Percentiles rank a stretch among this genome's conserved stretches.
phyloP scores from a whole-genome alignment of 2,113 vertebrate genomes.

The Nanger granti region DNA sequence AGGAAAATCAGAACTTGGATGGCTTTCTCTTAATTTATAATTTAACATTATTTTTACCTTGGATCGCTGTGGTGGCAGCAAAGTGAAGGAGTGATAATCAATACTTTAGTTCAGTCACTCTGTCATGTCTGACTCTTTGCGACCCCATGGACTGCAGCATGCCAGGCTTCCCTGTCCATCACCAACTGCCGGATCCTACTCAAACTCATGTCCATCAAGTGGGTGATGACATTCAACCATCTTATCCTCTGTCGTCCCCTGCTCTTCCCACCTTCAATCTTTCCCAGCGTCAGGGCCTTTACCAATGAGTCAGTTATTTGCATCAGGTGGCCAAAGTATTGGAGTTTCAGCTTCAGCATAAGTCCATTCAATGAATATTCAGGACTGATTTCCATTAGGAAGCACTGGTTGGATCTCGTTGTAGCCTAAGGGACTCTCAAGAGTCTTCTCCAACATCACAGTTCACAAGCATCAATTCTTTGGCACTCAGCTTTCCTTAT shows the following conservation, averaged over 20 bases:
- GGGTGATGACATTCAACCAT: neutral
- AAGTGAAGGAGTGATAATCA: neutral
- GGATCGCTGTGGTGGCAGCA: neutral
- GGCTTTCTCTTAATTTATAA: neutral
- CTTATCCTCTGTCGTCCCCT: neutral
- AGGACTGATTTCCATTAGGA: neutral
- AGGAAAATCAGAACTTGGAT: neutral
- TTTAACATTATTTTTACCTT: neutral
- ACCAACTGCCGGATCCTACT: neutral
- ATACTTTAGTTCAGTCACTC: neutral
- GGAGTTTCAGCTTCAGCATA: neutral
- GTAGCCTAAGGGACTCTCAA: neutral
- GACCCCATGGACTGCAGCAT: neutral
- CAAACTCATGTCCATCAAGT: neutral
- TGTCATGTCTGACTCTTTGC: neutral
- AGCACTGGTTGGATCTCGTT: neutral
- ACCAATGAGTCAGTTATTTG: neutral
- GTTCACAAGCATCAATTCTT: neutral
- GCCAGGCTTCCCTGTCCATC: neutral
- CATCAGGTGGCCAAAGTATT: neutral
- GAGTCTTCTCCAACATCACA: neutral
- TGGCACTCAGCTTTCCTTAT: neutral
- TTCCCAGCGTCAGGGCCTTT: neutral
- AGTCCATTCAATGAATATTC: neutral
- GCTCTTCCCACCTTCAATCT: rapidly evolving